phyloP scores from a whole-genome alignment of 2,888 invertebrate genomes.

The Drosophila falleni region DNA sequence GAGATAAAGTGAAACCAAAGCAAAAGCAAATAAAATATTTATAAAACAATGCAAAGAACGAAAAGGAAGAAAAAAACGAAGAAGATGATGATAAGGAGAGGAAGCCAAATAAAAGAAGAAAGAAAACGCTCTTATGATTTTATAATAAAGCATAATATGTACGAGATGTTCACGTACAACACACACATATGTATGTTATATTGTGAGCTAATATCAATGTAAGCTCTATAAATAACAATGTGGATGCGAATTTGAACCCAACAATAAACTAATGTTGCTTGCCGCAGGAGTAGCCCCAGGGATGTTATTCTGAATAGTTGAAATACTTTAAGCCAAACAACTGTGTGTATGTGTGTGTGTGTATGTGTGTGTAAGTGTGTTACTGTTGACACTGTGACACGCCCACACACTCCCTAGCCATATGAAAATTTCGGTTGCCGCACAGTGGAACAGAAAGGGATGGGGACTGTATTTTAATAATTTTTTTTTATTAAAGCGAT shows the following conservation, averaged over 20 bases:
- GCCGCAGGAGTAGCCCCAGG: constrained; percentile 41
- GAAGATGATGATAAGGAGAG: constrained; percentile 17
- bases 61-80: neutral
- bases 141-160: constrained; percentile 59
- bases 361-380: constrained; percentile 18
- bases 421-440: constrained; percentile 49
- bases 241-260: constrained; percentile 20
- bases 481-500: too few relatives aligned
- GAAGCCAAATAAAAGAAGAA: constrained; percentile 17
- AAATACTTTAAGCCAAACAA: constrained; percentile 27
- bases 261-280: constrained; percentile 45
- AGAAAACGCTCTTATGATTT: constrained; percentile 77
- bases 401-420: constrained; percentile 11
- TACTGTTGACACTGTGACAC: constrained; percentile 53
- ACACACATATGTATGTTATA: constrained; percentile 8
- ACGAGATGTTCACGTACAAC: constrained; percentile 25
- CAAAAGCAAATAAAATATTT: constrained; percentile 23
- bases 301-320: constrained; percentile 38
- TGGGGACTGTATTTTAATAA: too few relatives aligned
- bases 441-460: too few relatives aligned
- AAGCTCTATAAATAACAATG: constrained; percentile 32
- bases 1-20: constrained; percentile 1
- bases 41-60: constrained; percentile 7
- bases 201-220: constrained; percentile 23
- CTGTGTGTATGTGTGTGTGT: constrained; percentile 17